Evolutionary conservation across 1,140 invertebrate genomes (phyloP), one percentile per base, ranked within the genome.

Genomic region (Microplitis demolitor): DNA sequence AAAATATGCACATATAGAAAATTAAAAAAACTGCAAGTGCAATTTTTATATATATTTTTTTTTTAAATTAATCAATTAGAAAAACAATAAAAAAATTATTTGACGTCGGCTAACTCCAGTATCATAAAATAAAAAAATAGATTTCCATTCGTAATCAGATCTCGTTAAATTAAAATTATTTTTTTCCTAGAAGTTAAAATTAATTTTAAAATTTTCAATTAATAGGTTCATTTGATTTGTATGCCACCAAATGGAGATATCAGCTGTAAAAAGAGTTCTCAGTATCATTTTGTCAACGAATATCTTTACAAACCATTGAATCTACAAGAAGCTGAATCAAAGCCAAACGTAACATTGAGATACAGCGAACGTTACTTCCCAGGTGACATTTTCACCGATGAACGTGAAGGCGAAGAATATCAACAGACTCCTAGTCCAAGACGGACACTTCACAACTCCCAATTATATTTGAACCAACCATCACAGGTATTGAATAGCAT

Each of bases 231-330:
- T 81, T 84, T 97, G 58, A 97, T 97, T 80, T 97, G 96, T 82
- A 96, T 97, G 92, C 95, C 96, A 1, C 94, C 94, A 4, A 93
- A 92, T 50, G 91, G 91, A 58, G 96, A 97, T 79, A 97, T 96
- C 82, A 96, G 93, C 74, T 97, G 96, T 87, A 91, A 94, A 78
- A 93, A 95, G 83, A 96, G 95, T 1, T 93, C 94, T 1, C 93
- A 96, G 78, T 97, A 93, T 80, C 94, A 96, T 80, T 96, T 97
- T 79, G 95, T 97, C 62, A 97, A 97, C 83, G 95, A 97, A 72
- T 97, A 95, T 82, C 88, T 97, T 8, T 97, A 97, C 89, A 93
- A 95, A 79, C 94, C 95, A 4, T 88, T 96, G 77, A 95, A 96
- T 80, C 88, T 92, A 39, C 93, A 94, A 77, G 94, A 96, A 84